Conservation (phyloP, 2,797 vertebrate genomes). For the Silurus aristotelis region DNA sequence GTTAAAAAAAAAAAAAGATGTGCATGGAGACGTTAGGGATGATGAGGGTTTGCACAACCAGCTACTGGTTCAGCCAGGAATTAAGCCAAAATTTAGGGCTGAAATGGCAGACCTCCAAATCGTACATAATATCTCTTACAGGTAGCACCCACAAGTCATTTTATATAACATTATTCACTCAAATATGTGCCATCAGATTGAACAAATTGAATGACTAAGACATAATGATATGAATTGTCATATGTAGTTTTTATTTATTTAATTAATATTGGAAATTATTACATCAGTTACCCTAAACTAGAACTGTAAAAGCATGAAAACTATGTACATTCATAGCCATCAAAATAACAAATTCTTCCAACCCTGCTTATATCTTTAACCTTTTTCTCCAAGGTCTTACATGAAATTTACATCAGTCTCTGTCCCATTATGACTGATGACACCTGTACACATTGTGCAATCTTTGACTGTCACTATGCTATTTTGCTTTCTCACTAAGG, state of each 20-base stretch:
- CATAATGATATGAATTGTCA: constrained; percentile 17
- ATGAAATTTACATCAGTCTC: constrained; percentile 68
- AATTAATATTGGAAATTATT: background rate
- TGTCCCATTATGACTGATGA: constrained; percentile 73
- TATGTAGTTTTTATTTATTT: constrained; percentile 17
- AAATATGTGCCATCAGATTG: background rate
- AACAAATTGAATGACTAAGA: constrained; percentile 20
- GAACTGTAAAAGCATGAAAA: constrained; percentile 11
- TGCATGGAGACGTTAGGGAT: constrained; percentile 55
- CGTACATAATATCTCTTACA: background rate
- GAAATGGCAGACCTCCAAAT: constrained; percentile 38
- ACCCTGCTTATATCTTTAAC: constrained; percentile 60
- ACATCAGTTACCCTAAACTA: constrained; percentile 35
- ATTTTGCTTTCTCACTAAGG: constrained; percentile 73
- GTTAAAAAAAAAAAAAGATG: constrained; percentile 43
- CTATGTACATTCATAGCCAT: constrained; percentile 7
- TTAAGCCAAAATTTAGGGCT: constrained; percentile 54
- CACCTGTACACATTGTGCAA: constrained; percentile 77
- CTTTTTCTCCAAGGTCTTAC: constrained; percentile 64
- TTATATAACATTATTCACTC: background rate
- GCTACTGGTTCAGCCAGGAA: constrained; percentile 69
- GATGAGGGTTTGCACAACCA: constrained; percentile 63
- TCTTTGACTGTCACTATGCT: constrained; percentile 65
- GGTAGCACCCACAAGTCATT: background rate
- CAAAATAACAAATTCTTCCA: constrained; percentile 14